phyloP scores from a whole-genome alignment of 2,113 vertebrate genomes.

The Ursus arctos region DNA sequence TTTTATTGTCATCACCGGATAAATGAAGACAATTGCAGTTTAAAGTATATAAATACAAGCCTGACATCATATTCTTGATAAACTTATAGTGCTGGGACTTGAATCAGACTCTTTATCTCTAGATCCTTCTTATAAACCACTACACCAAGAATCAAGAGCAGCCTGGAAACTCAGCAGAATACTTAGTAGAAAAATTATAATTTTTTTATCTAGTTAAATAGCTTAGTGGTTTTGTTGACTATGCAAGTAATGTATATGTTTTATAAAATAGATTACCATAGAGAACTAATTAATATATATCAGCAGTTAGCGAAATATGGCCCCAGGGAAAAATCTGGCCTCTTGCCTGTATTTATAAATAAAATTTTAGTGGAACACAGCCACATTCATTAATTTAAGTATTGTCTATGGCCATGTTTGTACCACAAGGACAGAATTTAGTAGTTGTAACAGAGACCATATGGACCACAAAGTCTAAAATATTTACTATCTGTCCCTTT shows the following conservation, averaged over 20 bases:
- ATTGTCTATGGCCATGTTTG: background rate
- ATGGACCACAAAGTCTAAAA: background rate
- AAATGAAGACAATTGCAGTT: background rate
- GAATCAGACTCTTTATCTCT: background rate
- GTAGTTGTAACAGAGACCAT: background rate
- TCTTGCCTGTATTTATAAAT: conserved; percentile 37
- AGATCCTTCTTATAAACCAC: background rate
- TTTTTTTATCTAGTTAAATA: conserved; percentile 17
- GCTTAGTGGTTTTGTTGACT: conserved; percentile 40
- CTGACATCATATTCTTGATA: background rate
- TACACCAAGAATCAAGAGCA: background rate
- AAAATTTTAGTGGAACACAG: conserved; percentile 44
- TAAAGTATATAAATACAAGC: background rate
- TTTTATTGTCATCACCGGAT: background rate
- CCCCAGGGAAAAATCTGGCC: background rate
- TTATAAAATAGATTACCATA: conserved; percentile 39
- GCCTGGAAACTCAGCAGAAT: conserved; percentile 17
- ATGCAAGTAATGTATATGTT: conserved; percentile 32
- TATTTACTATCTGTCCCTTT: background rate
- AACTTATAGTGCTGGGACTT: background rate
- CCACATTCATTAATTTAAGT: conserved; percentile 53
- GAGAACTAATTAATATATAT: conserved; percentile 65
- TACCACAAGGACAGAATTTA: conserved; percentile 4
- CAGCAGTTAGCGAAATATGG: conserved; percentile 41
- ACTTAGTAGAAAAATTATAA: background rate